Evolutionary conservation across 2,888 invertebrate genomes (phyloP), one percentile per base, ranked within the genome.

Genomic region (Ormyrus nitidulus): DNA sequence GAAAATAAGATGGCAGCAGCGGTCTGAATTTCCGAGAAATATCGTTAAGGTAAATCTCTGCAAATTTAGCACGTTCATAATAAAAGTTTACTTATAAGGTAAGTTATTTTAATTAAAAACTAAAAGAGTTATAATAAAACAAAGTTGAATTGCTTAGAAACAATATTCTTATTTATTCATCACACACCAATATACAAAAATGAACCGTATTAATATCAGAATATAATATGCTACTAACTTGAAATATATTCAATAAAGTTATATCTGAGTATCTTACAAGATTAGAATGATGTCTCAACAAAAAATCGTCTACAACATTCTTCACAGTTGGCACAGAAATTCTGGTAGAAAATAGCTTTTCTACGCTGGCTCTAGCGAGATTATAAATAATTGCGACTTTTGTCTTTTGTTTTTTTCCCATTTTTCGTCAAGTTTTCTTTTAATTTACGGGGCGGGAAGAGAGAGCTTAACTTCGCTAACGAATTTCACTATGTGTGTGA

Each of bases 101-200:
- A 65, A 58, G n/a, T 34, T 34, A 34, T 8, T 44, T 48, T 56
- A 65, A 46, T 11, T 51, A 34, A 54, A 10, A 7, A 9, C 3
- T 7, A 68, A 10, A 54, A 56, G n/a, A 34, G 62, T 54, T 48
- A 13, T 4, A 76, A 71, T 54, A 48, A 73, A 69, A 58, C 3
- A 8, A 49, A 51, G 48, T 49, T 68, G n/a, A 5, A 84, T 89
- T 89, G 87, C 88, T 89, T 90, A 90, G 85, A 90, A 90, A 90
- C 89, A 90, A 90, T 90, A 90, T 89, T 88, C 89, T 90, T 90
- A 90, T 90, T 89, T 89, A 90, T 90, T 90, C 88, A 90, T 90
- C 90, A 90, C 90, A 90, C 90, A 90, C 90, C 90, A 90, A 90
- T 90, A 90, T 90, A 90, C 90, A 90, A 90, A 90, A 90, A 90